Conservation (phyloP, 2,797 vertebrate genomes). For the Myripristis murdjan region DNA sequence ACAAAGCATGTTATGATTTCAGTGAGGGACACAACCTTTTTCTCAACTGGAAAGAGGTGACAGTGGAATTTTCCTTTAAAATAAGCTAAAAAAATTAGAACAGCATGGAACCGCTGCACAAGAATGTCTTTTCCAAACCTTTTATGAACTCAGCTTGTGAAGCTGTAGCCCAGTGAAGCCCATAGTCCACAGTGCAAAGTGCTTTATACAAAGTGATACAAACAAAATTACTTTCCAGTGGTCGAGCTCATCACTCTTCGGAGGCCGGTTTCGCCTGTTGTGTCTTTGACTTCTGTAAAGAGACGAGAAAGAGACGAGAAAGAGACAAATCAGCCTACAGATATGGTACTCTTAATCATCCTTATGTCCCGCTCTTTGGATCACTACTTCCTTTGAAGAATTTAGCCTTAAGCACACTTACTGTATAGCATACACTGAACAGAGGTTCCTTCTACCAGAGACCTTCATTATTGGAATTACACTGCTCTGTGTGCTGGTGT, state of each 20-base stretch:
- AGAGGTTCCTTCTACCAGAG: too few relatives aligned
- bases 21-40: too few relatives aligned
- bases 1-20: too few relatives aligned
- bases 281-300: not conserved
- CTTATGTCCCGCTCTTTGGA: too few relatives aligned
- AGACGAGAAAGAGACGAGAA: not conserved
- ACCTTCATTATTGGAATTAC: too few relatives aligned
- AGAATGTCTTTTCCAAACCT: not conserved
- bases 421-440: too few relatives aligned
- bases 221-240: not conserved
- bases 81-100: not conserved
- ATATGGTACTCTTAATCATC: too few relatives aligned
- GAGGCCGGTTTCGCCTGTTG: not conserved
- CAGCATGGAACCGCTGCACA: not conserved
- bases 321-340: not conserved
- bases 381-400: too few relatives aligned
- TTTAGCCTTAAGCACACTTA: too few relatives aligned
- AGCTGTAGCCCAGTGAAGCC: not conserved
- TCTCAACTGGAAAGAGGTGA: too few relatives aligned
- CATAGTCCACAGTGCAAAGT: not conserved
- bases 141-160: not conserved
- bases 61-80: not conserved
- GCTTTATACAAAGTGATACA: not conserved
- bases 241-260: not conserved
- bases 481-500: not conserved